Base-by-base conservation (phyloP, 2,797 vertebrate species). In the Cetoscarus ocellatus region DNA sequence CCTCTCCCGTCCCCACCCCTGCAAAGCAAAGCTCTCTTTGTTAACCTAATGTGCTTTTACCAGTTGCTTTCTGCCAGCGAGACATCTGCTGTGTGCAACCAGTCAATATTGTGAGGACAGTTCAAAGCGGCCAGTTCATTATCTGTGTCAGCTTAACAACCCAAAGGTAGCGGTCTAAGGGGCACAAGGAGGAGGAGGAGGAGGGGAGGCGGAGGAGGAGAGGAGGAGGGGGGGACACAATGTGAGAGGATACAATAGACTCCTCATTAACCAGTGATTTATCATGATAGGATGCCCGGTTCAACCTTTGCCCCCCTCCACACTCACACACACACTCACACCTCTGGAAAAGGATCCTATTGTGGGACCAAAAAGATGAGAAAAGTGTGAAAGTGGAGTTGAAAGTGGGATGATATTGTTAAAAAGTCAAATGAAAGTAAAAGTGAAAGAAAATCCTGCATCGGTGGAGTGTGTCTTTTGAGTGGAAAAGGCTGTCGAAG, bases 261-360 rank as follows among this genome's bases (percentile, higher is more conserved):
- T 93, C 92, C 96, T 97, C 96, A 98, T 98, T 97, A 99, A 97
- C 94, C 93, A 96, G 96, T 97, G 96, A 98, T 98, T 98, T 98
- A 98, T 98, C 97, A 97, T 96, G 96, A 96, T 97, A 96, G 95
- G 97, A 96, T 96, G 96, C 96, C 95, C 96, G 93, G 95, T 96
- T 97, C 96, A 97, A 96, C 96, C 96, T 96, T 96, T 96, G 94
- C 91, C 93, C 94, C 93, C 86, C 92, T 87, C 18, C 49, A 18
- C 58, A 67, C 61, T 60, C 76, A 18, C 47, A 47, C 45, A 47
- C 45, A 18, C 47, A 48, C 69, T 51, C 63, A 71, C 76, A 86
- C 88, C 74, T 88, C 86, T 55, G 67, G 74, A 84, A 77, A 87
- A 75, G 61, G 70, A 95, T 84, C 80, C 93, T 88, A 90, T 96